Percentiles rank a stretch among this genome's conserved stretches.
Evolutionary conservation across 2,113 vertebrate genomes (phyloP).

Genomic region (Chaetorhynchus papuensis): DNA sequence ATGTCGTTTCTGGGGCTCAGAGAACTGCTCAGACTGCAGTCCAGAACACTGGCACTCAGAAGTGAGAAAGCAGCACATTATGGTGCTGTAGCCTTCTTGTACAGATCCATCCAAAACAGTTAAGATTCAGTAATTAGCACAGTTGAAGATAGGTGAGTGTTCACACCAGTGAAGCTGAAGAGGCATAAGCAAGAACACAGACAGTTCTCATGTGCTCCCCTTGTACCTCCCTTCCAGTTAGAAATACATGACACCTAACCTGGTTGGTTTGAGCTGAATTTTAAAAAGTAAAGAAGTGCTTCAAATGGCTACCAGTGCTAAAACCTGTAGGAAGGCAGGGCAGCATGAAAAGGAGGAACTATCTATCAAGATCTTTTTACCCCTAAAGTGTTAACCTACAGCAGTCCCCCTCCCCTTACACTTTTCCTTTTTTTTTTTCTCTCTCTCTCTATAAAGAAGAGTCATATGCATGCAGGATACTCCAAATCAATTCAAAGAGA

Average conservation of each 20-base stretch:
- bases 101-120: neutral
- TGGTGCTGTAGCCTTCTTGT: neutral
- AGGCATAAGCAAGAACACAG: neutral
- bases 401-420: neutral
- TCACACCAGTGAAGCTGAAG: neutral
- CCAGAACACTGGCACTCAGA: neutral
- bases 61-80: neutral
- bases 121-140: neutral
- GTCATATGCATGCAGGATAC: neutral
- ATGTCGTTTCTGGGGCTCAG: rapidly evolving
- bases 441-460: neutral
- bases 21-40: neutral
- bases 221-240: neutral
- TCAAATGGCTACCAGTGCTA: neutral
- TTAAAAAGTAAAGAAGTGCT: neutral
- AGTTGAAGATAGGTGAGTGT: neutral
- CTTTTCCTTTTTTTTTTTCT: neutral
- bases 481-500: neutral
- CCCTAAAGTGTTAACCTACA: neutral
- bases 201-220: neutral
- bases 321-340: neutral
- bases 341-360: neutral
- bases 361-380: neutral
- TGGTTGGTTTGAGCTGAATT: neutral
- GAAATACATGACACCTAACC: neutral